Conservation (phyloP, 2,888 invertebrate genomes). For the Serripes groenlandicus region DNA sequence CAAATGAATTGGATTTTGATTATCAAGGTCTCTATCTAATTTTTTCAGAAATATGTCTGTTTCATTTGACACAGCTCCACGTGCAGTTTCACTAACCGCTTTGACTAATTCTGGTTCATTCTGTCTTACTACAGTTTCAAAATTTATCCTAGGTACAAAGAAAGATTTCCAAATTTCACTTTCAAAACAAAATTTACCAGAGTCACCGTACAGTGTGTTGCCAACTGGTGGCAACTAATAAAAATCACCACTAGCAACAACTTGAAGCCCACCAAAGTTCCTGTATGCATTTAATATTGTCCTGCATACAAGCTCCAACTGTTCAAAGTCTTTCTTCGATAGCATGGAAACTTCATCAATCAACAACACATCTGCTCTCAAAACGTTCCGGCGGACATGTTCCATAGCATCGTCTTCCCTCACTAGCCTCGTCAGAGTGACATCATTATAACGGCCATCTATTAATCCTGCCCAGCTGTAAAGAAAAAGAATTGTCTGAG, state of each 20-base stretch:
- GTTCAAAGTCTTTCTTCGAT: conserved; percentile 30
- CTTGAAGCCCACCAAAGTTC: conserved; percentile 44
- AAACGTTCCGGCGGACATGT: background rate
- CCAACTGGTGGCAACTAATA: conserved; percentile 53
- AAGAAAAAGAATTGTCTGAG: conserved; percentile 12
- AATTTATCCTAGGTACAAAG: conserved; percentile 33
- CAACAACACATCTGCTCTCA: background rate
- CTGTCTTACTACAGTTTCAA: conserved; percentile 45
- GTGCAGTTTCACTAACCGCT: conserved; percentile 40
- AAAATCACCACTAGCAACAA: conserved; percentile 56
- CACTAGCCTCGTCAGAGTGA: conserved; percentile 22
- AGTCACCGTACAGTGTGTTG: conserved; percentile 36
- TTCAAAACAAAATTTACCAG: conserved; percentile 54
- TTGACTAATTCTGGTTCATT: conserved; percentile 34
- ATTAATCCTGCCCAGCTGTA: conserved; percentile 40
- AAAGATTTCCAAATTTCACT: conserved; percentile 31
- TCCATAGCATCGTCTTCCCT: conserved; percentile 18
- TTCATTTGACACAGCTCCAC: conserved; percentile 29
- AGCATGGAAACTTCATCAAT: conserved; percentile 44
- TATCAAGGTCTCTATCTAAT: conserved; percentile 29
- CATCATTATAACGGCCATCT: conserved; percentile 35
- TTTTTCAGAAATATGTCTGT: conserved; percentile 33
- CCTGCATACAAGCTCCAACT: conserved; percentile 33
- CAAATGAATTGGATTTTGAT: conserved; percentile 22
- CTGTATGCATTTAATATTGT: background rate